These are phyloP conservation scores for Toxotes lorentzi DNA, from an alignment of 2,797 vertebrate genomes.

Conservation along the genomic window DNA sequence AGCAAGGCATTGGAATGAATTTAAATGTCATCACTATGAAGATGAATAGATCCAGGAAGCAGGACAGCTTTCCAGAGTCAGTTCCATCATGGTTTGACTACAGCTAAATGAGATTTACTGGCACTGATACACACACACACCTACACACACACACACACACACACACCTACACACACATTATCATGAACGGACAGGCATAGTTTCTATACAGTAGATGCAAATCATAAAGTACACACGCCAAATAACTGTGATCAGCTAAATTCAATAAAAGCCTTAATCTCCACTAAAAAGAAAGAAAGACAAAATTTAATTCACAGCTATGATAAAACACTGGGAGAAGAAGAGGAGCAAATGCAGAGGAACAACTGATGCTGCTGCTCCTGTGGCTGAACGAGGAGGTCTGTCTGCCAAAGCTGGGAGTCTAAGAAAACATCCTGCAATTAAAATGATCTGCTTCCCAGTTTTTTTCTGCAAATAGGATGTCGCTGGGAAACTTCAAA, in stretches of 20 bases:
- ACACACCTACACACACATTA: too few species aligned
- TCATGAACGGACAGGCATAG: neutral
- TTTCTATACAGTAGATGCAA: neutral
- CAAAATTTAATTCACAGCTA: neutral
- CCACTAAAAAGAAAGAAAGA: neutral
- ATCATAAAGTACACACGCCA: neutral
- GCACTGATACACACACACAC: neutral
- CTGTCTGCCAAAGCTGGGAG: constrained; percentile 8
- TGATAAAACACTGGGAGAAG: neutral
- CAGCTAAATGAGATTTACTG: constrained; percentile 7
- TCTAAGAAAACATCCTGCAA: constrained; percentile 59
- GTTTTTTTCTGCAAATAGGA: constrained; percentile 51
- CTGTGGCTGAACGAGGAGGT: constrained; percentile 8
- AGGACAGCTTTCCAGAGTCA: constrained; percentile 14
- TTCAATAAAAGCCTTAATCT: neutral
- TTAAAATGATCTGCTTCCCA: constrained; percentile 51
- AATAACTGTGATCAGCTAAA: constrained; percentile 1
- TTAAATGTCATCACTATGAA: constrained; percentile 12
- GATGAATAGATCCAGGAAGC: constrained; percentile 24
- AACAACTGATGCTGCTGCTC: neutral
- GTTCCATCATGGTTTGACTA: constrained; percentile 11
- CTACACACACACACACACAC: too few species aligned
- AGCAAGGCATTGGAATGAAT: constrained; percentile 12
- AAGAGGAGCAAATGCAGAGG: neutral
- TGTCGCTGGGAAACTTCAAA: constrained; percentile 50